Percentiles rank a stretch among this genome's conserved stretches.
Evolutionary conservation across 2,113 vertebrate species (phyloP).

Genomic region (Psittacus erithacus): DNA sequence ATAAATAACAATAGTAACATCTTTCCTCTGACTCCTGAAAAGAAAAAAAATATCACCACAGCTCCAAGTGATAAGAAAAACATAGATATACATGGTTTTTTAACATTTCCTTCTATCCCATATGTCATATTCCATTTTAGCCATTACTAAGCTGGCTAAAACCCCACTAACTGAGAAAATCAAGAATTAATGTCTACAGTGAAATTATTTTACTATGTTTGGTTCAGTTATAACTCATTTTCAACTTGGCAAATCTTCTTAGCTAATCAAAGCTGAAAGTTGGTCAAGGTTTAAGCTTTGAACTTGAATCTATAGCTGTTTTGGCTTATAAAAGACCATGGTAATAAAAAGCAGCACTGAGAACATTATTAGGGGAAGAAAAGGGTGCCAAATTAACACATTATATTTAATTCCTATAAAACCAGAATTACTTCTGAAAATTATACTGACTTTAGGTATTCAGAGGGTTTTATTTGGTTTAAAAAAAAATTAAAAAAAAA

Average conservation of each 20-base stretch:
- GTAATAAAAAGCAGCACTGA: background rate
- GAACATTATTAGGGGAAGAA: background rate
- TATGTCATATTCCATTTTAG: background rate
- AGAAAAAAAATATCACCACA: background rate
- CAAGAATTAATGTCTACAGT: background rate
- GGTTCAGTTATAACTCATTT: background rate
- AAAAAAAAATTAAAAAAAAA: background rate
- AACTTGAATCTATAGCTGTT: background rate
- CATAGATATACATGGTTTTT: background rate
- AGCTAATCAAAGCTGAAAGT: background rate
- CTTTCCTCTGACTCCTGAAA: background rate
- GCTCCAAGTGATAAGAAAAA: background rate
- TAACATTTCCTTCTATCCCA: background rate
- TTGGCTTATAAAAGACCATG: background rate
- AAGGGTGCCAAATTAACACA: background rate
- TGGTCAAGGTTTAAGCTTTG: background rate
- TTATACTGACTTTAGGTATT: background rate
- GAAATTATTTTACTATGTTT: background rate
- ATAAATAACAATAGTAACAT: background rate
- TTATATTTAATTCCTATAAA: background rate
- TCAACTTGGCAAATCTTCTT: background rate
- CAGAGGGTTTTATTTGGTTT: background rate
- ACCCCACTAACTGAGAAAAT: background rate
- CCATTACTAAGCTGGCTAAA: background rate
- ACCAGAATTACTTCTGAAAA: background rate